Conservation (phyloP, 2,113 vertebrate genomes). For the Mus musculus region DNA sequence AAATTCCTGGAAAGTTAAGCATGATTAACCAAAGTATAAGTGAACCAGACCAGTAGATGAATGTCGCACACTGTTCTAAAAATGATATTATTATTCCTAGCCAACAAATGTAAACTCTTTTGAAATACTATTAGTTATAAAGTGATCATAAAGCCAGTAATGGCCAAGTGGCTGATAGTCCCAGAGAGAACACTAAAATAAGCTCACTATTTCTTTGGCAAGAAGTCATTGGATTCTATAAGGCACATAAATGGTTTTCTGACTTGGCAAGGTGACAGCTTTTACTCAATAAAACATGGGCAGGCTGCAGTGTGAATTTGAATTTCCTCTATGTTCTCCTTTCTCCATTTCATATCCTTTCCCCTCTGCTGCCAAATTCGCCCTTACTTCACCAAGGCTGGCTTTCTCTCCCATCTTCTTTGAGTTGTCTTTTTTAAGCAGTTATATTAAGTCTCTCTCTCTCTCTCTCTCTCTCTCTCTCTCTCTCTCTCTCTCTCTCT, state of each 20-base stretch:
- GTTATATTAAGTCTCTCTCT: rapidly evolving
- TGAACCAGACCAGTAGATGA: neutral
- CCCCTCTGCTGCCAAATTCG: neutral
- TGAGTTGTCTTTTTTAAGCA: neutral
- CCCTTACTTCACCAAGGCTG: neutral
- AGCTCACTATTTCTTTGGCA: constrained; percentile 26
- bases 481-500: too few species aligned
- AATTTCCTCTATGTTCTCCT: neutral
- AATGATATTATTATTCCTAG: neutral
- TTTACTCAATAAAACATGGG: constrained; percentile 20
- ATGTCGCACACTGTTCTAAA: neutral
- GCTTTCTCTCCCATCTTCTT: neutral
- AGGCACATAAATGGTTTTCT: constrained; percentile 36
- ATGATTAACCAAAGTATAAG: neutral
- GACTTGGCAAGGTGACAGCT: constrained; percentile 5
- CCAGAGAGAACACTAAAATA: constrained; percentile 47
- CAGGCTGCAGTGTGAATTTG: neutral
- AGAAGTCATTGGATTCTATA: constrained; percentile 19
- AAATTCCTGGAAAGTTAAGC: constrained; percentile 2
- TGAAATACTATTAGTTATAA: constrained; percentile 37
- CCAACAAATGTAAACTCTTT: neutral
- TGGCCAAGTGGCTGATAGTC: constrained; percentile 11
- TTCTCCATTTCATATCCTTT: constrained; percentile 47
- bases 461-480: too few species aligned
- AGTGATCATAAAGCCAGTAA: constrained; percentile 31